phyloP scores from a whole-genome alignment of 2,113 vertebrate genomes.

The Pogona vitticeps region DNA sequence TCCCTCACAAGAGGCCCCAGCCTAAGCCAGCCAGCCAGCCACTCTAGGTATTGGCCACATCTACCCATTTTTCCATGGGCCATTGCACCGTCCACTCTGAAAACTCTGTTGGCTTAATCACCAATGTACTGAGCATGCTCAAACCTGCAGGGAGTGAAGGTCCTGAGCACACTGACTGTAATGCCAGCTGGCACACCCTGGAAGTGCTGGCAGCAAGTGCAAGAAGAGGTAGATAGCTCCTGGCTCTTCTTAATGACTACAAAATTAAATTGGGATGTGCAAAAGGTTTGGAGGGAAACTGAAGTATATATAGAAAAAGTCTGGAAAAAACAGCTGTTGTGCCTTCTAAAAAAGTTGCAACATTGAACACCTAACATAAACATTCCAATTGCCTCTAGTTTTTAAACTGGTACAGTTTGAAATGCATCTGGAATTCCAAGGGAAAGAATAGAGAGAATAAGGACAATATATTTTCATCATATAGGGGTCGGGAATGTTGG shows the following conservation, averaged over 20 bases:
- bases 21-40: neutral
- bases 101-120: neutral
- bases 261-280: neutral
- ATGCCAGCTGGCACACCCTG: neutral
- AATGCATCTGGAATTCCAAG: slow-evolving; percentile 24
- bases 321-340: neutral
- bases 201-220: neutral
- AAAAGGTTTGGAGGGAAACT: neutral
- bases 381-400: neutral
- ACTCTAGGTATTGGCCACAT: neutral
- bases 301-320: neutral
- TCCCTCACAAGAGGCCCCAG: neutral
- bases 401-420: neutral
- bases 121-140: neutral
- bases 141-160: neutral
- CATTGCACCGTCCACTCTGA: too few species aligned
- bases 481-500: slow-evolving; percentile 34
- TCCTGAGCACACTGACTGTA: neutral
- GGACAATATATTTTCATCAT: slow-evolving; percentile 1
- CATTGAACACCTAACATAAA: neutral
- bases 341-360: neutral
- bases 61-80: too few species aligned
- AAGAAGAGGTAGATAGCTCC: neutral
- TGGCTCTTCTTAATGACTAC: neutral
- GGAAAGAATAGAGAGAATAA: slow-evolving; percentile 20